phyloP scores from a whole-genome alignment of 35 echinoderm and acorn worm species.

The Anneissia japonica region DNA sequence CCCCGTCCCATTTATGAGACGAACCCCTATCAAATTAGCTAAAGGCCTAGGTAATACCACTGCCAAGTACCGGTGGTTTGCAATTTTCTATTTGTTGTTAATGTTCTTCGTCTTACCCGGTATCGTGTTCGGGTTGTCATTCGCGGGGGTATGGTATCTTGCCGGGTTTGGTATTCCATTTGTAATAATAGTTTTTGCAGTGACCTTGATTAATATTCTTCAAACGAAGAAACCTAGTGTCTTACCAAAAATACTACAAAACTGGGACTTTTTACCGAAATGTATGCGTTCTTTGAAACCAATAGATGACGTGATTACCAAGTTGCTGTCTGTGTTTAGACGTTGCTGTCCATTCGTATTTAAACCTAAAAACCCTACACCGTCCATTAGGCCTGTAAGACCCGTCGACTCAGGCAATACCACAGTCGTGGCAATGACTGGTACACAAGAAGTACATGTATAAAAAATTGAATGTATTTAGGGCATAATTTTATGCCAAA shows the following conservation, averaged over 20 bases:
- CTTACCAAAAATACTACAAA: constrained; percentile 28
- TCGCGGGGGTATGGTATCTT: constrained; percentile 10
- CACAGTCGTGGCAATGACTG: no score
- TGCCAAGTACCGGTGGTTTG: constrained; percentile 82
- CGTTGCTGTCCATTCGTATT: neutral
- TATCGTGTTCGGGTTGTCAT: constrained; percentile 37
- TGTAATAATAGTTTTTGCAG: constrained; percentile 1
- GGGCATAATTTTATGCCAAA: no score
- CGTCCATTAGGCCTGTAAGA: no score
- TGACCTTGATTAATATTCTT: constrained; percentile 33
- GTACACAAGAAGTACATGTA: no score
- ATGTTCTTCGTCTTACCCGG: constrained; percentile 70
- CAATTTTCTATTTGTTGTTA: constrained; percentile 50
- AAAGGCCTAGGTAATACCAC: constrained; percentile 61
- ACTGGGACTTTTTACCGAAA: constrained; percentile 42
- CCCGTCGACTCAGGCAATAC: no score
- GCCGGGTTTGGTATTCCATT: constrained; percentile 6
- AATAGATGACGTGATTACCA: neutral
- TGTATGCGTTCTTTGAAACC: constrained; percentile 51
- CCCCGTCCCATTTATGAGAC: constrained; percentile 55
- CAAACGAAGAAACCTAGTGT: constrained; percentile 16
- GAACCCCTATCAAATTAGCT: constrained; percentile 45
- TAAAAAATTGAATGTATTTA: no score
- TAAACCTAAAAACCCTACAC: no score
- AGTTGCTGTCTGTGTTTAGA: neutral